These are phyloP conservation scores for Chiloscyllium plagiosum DNA, from an alignment of 2,113 vertebrate species.

Conservation along the genomic window DNA sequence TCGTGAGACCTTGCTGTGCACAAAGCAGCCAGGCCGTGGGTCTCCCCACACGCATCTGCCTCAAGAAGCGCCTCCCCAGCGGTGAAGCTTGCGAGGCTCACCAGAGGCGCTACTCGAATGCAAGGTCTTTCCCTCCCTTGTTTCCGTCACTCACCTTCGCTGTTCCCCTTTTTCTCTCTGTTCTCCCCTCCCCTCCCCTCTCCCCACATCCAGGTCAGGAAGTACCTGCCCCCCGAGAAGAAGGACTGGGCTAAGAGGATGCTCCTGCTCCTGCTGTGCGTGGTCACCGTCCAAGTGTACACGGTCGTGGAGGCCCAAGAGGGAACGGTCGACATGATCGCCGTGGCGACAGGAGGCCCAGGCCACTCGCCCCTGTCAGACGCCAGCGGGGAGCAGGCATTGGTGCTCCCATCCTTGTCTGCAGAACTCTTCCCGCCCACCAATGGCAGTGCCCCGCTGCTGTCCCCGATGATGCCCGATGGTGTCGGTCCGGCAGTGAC, in stretches of 20 bases:
- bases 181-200: no score
- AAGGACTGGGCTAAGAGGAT: constrained; percentile 8
- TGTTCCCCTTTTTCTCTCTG: neutral
- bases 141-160: neutral
- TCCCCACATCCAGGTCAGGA: neutral
- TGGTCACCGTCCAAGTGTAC: neutral
- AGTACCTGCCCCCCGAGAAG: neutral
- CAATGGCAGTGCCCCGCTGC: neutral
- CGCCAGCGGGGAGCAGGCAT: neutral
- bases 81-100: neutral
- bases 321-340: neutral
- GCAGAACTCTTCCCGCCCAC: neutral
- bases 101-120: neutral
- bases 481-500: neutral
- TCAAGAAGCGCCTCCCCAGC: neutral
- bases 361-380: neutral
- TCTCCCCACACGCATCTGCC: neutral
- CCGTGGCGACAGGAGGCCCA: neutral
- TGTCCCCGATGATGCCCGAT: neutral
- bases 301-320: neutral
- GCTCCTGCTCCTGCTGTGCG: neutral
- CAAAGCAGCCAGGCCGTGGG: neutral
- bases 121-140: neutral
- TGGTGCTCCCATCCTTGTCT: neutral
- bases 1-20: neutral